Evolutionary conservation across 1,140 invertebrate species (phyloP).

Genomic region (Monochamus saltuarius): DNA sequence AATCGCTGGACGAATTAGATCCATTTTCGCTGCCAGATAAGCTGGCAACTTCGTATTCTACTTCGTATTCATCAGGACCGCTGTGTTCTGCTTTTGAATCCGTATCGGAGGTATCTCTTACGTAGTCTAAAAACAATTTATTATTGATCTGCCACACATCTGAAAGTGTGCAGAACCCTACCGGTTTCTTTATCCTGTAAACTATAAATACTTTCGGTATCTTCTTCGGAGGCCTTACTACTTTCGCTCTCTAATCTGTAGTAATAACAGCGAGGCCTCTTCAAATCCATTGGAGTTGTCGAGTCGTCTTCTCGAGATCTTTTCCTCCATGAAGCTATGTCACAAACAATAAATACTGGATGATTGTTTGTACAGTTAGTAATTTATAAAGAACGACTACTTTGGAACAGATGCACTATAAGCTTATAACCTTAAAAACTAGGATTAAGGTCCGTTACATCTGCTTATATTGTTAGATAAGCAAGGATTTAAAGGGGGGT

Average conservation of each 20-base stretch:
- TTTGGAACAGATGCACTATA: background rate
- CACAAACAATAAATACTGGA: too few relatives aligned
- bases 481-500: too few relatives aligned
- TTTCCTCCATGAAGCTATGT: conserved; percentile 27
- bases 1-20: conserved; percentile 35
- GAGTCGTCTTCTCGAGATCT: conserved; percentile 13
- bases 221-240: conserved; percentile 40
- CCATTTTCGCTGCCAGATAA: conserved; percentile 33
- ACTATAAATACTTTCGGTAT: conserved; percentile 48
- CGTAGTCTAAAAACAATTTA: conserved; percentile 46
- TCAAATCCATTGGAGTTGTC: conserved; percentile 20
- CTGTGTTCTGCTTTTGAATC: conserved; percentile 27
- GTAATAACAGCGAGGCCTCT: conserved; percentile 28
- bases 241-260: conserved; percentile 46
- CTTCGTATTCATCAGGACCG: conserved; percentile 36
- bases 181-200: conserved; percentile 48
- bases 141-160: conserved; percentile 27
- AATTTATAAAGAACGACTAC: background rate
- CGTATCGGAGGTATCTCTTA: conserved; percentile 45
- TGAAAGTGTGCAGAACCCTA: conserved; percentile 33
- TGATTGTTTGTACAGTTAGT: too few relatives aligned
- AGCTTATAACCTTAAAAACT: background rate
- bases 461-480: background rate
- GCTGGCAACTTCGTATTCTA: conserved; percentile 46
- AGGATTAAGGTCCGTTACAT: background rate